These are phyloP conservation scores for Uria aalge DNA, from an alignment of 2,113 vertebrate genomes.

Conservation along the genomic window DNA sequence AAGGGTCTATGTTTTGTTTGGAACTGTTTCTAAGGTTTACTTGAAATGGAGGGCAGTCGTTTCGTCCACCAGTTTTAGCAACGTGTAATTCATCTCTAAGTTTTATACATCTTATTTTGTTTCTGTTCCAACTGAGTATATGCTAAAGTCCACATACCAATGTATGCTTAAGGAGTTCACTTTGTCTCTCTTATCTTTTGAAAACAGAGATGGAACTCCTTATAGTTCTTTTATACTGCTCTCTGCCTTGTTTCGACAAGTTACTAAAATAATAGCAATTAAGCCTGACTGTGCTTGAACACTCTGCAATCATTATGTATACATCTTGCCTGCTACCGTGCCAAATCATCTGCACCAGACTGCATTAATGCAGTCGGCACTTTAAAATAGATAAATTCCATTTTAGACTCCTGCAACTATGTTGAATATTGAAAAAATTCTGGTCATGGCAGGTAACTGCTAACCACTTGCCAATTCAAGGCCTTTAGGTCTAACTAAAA, in stretches of 20 bases:
- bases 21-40: not conserved
- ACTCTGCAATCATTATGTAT: not conserved
- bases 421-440: not conserved
- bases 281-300: not conserved
- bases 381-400: not conserved
- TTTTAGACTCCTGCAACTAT: not conserved
- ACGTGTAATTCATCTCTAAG: not conserved
- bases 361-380: not conserved
- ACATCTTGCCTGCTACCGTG: not conserved
- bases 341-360: not conserved
- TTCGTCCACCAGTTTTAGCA: not conserved
- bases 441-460: not conserved
- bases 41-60: not conserved
- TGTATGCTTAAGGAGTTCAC: not conserved
- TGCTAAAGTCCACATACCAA: not conserved
- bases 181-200: not conserved
- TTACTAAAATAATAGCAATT: not conserved
- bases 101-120: not conserved
- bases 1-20: not conserved
- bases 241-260: not conserved
- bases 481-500: not conserved
- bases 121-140: not conserved
- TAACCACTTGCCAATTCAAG: not conserved
- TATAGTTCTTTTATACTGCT: not conserved
- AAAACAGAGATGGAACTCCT: not conserved